Conservation (phyloP, 2,797 vertebrate species). For the Sitta carolinensis region DNA sequence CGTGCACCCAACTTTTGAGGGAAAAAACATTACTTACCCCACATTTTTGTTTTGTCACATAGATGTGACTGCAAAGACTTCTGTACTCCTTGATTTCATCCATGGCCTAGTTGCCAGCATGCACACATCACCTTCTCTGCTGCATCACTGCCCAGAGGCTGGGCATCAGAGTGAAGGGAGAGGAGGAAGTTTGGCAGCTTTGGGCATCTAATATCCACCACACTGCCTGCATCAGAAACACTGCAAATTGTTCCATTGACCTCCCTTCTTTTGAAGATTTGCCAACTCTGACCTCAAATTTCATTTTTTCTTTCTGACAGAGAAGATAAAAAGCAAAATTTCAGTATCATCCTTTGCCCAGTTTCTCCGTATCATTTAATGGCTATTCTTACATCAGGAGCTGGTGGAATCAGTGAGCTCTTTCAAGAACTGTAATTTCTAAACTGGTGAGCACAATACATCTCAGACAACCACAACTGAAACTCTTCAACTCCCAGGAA, state of each 20-base stretch:
- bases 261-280: background rate
- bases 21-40: background rate
- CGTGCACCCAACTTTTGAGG: background rate
- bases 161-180: background rate
- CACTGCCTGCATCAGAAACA: background rate
- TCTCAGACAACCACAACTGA: background rate
- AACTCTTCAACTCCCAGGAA: background rate
- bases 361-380: background rate
- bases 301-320: background rate
- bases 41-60: background rate
- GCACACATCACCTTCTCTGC: background rate
- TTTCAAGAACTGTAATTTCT: background rate
- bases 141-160: background rate
- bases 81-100: background rate
- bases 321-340: background rate
- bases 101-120: background rate
- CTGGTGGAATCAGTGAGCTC: background rate
- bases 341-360: background rate
- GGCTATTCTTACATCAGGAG: background rate
- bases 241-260: fast-evolving
- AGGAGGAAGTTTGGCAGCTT: background rate
- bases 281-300: background rate
- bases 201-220: background rate
- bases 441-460: background rate
- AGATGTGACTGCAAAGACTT: background rate